A percentile compares a stretch with the other conserved stretches of the same genome.
These are phyloP conservation scores for Bryconaethiops microstoma DNA, from an alignment of 2,797 vertebrate species.

Conservation along the genomic window DNA sequence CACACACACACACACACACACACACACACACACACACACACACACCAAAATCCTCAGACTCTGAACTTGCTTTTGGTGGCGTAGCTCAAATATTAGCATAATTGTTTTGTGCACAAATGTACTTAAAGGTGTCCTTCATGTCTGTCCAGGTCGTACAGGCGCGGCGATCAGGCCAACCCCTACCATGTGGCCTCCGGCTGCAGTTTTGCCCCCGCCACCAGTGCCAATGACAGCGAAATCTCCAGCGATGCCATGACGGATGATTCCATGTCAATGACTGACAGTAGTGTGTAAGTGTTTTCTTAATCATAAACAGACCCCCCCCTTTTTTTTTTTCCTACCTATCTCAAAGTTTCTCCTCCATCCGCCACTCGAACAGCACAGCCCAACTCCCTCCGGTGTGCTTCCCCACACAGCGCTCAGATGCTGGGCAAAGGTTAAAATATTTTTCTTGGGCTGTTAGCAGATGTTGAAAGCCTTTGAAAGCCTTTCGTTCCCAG, in stretches of 20 bases:
- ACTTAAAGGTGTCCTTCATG: neutral
- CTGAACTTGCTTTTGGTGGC: neutral
- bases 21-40: too few species aligned
- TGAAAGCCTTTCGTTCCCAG: constrained; percentile 35
- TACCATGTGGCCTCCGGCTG: constrained; percentile 85
- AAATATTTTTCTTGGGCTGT: constrained; percentile 45
- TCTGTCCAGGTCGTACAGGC: constrained; percentile 84
- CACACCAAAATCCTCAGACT: neutral
- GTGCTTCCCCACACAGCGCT: neutral
- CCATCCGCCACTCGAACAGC: neutral
- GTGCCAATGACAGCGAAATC: constrained; percentile 95
- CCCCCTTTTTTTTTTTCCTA: neutral
- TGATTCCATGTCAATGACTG: constrained; percentile 94
- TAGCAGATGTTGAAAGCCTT: constrained; percentile 44
- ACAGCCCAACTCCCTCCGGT: constrained; percentile 9
- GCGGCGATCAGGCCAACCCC: constrained; percentile 79
- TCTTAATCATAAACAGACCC: neutral
- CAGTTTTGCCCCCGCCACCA: constrained; percentile 88
- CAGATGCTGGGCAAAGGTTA: constrained; percentile 34
- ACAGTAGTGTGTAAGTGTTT: constrained; percentile 93
- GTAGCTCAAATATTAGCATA: neutral
- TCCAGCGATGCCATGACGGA: constrained; percentile 96
- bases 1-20: too few species aligned
- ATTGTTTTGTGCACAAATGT: neutral
- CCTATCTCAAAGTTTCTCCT: constrained; percentile 1